Percentiles rank a stretch among this genome's conserved stretches.
Conservation (phyloP, 2,797 vertebrate genomes). For the Phrynocephalus forsythii region DNA sequence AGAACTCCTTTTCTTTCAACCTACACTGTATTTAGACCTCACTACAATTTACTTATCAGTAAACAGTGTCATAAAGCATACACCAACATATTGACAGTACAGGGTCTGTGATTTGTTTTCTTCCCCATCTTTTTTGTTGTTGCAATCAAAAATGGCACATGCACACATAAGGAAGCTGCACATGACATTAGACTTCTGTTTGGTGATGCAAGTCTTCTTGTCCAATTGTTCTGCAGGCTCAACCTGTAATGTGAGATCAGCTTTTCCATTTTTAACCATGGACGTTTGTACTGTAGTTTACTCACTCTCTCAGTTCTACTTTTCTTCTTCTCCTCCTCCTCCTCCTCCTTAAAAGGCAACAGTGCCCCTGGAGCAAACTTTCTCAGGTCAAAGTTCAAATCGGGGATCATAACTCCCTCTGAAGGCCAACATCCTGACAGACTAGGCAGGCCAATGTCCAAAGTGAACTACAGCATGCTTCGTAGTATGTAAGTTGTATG, state of each 20-base stretch:
- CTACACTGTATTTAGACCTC: not conserved
- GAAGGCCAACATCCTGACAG: not conserved
- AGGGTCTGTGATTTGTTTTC: not conserved
- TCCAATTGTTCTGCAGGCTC: not conserved
- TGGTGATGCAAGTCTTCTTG: not conserved
- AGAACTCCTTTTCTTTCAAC: not conserved
- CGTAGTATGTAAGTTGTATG: not conserved
- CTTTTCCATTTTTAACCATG: not conserved
- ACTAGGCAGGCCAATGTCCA: slow-evolving; percentile 8
- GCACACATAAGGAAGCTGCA: not conserved
- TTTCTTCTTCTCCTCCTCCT: too few relatives aligned
- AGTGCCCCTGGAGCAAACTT: not conserved
- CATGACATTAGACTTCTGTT: not conserved
- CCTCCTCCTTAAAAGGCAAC: not conserved
- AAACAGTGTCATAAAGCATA: not conserved
- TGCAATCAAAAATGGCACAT: not conserved
- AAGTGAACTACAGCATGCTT: slow-evolving; percentile 11
- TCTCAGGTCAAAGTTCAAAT: not conserved
- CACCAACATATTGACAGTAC: not conserved
- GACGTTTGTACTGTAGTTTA: not conserved
- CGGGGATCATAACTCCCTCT: not conserved
- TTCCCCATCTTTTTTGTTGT: not conserved
- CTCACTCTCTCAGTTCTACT: not conserved
- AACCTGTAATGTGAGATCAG: slow-evolving; percentile 1
- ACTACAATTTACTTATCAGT: not conserved